Conservation (phyloP, 2,888 invertebrate species). For the Spicauda simplicius region DNA sequence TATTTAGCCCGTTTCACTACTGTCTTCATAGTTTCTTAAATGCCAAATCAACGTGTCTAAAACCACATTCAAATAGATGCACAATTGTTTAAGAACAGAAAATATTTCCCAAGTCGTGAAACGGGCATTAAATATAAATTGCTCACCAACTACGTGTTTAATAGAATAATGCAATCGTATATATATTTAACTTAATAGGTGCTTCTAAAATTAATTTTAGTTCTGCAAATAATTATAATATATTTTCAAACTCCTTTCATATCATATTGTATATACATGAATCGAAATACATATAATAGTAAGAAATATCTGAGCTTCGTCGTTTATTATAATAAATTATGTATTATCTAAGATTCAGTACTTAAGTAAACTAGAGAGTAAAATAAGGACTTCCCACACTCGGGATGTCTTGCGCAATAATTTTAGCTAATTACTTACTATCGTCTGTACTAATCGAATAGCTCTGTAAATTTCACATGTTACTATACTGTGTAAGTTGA, state of each 20-base stretch:
- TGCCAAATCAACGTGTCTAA: background rate
- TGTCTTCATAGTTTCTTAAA: background rate
- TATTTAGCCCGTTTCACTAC: background rate
- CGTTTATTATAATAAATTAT: slow-evolving; percentile 66
- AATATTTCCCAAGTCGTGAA: background rate
- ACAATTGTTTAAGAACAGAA: background rate
- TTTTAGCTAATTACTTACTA: slow-evolving; percentile 79
- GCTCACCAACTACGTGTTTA: slow-evolving; percentile 13
- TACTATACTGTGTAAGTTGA: slow-evolving; percentile 78
- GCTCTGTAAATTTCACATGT: slow-evolving; percentile 83
- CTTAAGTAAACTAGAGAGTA: slow-evolving; percentile 73
- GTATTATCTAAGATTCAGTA: slow-evolving; percentile 72
- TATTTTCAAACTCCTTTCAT: slow-evolving; percentile 75
- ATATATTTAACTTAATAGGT: slow-evolving; percentile 59
- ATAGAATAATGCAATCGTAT: slow-evolving; percentile 41
- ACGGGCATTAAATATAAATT: slow-evolving; percentile 3
- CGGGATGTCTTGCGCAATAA: slow-evolving; percentile 81
- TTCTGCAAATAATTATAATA: slow-evolving; percentile 61
- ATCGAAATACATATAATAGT: slow-evolving; percentile 72
- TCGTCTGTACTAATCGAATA: slow-evolving; percentile 75
- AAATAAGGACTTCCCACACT: slow-evolving; percentile 65
- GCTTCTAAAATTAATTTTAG: slow-evolving; percentile 64
- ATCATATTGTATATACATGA: slow-evolving; percentile 80
- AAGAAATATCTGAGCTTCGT: slow-evolving; percentile 83
- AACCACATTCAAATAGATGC: background rate